Conservation (phyloP, 2,113 vertebrate species). For the Thamnaconus septentrionalis region DNA sequence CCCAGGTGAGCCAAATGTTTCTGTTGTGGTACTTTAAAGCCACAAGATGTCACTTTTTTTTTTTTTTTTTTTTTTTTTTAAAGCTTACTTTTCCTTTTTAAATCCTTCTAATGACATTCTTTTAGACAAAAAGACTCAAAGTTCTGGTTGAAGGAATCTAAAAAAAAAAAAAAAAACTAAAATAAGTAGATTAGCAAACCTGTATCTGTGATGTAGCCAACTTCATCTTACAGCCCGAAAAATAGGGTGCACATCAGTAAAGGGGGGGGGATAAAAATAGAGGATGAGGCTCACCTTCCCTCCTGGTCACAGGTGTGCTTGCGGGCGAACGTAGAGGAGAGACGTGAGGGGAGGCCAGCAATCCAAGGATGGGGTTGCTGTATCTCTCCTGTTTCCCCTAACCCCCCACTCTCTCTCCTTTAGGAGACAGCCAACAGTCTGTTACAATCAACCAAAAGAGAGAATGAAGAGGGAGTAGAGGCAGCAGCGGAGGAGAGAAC, state of each 20-base stretch:
- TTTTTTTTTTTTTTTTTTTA: too few relatives aligned
- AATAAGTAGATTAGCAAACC: too few relatives aligned
- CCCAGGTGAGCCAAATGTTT: too few relatives aligned
- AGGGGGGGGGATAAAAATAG: slow-evolving; percentile 41
- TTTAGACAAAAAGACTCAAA: too few relatives aligned
- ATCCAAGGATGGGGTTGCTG: slow-evolving; percentile 59
- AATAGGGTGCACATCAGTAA: slow-evolving; percentile 40
- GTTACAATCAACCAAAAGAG: slow-evolving; percentile 59
- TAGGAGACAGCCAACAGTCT: slow-evolving; percentile 77
- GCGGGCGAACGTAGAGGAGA: slow-evolving; percentile 40
- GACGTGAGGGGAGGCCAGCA: slow-evolving; percentile 55
- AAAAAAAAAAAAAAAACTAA: too few relatives aligned
- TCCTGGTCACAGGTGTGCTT: slow-evolving; percentile 23
- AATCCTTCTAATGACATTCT: too few relatives aligned
- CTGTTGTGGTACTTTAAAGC: too few relatives aligned
- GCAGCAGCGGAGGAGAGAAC: slow-evolving; percentile 29
- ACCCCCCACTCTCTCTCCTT: slow-evolving; percentile 29
- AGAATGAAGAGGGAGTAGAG: slow-evolving; percentile 54
- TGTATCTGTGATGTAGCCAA: too few relatives aligned
- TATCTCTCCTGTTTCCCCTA: slow-evolving; percentile 69
- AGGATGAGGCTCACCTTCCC: slow-evolving; percentile 67
- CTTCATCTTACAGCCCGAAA: slow-evolving; percentile 36
- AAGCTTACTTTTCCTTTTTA: too few relatives aligned
- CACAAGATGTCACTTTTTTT: too few relatives aligned
- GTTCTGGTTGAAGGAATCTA: too few relatives aligned